These are phyloP conservation scores for Borostomias antarcticus DNA, from an alignment of 2,797 vertebrate genomes.

Conservation along the genomic window DNA sequence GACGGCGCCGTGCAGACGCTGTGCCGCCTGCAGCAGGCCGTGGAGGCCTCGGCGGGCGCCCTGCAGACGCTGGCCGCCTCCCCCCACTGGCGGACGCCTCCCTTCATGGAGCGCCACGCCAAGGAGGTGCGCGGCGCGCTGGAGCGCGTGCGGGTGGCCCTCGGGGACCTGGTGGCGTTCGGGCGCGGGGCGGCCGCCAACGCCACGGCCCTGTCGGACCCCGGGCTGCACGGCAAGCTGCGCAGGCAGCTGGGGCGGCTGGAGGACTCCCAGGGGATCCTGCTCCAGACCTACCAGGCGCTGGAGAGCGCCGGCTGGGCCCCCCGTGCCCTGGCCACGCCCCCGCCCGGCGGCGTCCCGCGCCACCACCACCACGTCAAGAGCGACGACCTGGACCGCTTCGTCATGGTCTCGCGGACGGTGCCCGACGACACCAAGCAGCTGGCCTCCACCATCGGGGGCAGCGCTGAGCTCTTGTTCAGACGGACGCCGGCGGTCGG, in stretches of 20 bases:
- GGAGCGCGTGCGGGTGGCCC: conserved; percentile 80
- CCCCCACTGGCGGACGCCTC: conserved; percentile 85
- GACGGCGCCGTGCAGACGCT: conserved; percentile 87
- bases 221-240: conserved; percentile 85
- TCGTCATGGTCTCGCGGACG: conserved; percentile 91
- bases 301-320: conserved; percentile 86
- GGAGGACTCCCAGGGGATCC: conserved; percentile 93
- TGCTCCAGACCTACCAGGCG: conserved; percentile 85
- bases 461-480: conserved; percentile 86
- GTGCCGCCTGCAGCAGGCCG: conserved; percentile 79
- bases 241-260: conserved; percentile 87
- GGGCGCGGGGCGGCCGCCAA: conserved; percentile 82
- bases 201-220: conserved; percentile 82
- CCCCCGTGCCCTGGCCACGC: conserved; percentile 76
- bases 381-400: conserved; percentile 89
- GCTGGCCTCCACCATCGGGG: conserved; percentile 84
- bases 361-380: conserved; percentile 79
- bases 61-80: conserved; percentile 78
- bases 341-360: conserved; percentile 54
- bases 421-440: conserved; percentile 91
- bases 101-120: conserved; percentile 86
- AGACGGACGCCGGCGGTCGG: conserved; percentile 49
- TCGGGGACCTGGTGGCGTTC: conserved; percentile 86
- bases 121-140: conserved; percentile 82
- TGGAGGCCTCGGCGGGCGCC: conserved; percentile 78